These are phyloP conservation scores for Tethya wilhelma DNA, from an alignment of 37 sponge, comb jelly and placozoan species.

Conservation along the genomic window DNA sequence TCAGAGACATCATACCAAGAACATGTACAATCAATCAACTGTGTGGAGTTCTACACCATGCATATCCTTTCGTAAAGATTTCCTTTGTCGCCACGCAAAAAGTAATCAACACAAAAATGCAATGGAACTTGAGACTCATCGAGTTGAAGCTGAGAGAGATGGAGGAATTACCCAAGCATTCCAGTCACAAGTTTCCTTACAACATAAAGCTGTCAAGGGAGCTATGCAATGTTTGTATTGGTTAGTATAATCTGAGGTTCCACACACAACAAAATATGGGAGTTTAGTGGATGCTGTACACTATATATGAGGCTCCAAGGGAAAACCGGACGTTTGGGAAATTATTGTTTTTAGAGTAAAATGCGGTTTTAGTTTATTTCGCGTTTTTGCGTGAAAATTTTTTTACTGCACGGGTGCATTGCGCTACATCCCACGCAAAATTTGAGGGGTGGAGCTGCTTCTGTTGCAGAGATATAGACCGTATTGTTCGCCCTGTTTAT, in stretches of 20 bases:
- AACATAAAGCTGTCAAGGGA: constrained; percentile 1
- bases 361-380: too few species aligned
- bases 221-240: constrained; percentile 1
- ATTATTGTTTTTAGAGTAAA: too few species aligned
- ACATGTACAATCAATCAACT: not conserved
- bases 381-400: too few species aligned
- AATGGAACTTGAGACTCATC: not conserved
- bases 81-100: not conserved
- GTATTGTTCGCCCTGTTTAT: too few species aligned
- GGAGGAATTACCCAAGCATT: not conserved
- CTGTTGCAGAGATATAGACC: too few species aligned
- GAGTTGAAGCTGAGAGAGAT: constrained; percentile 1
- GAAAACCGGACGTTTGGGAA: too few species aligned
- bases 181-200: not conserved
- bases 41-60: not conserved
- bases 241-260: not conserved
- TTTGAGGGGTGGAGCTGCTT: too few species aligned
- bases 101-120: not conserved
- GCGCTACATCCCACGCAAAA: too few species aligned
- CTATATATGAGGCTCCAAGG: too few species aligned
- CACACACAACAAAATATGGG: not conserved
- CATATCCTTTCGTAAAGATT: not conserved
- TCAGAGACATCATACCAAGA: not conserved
- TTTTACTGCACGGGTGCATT: too few species aligned
- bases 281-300: not conserved